Conservation (phyloP, 2,888 invertebrate species). For the Nephrotoma flavescens region DNA sequence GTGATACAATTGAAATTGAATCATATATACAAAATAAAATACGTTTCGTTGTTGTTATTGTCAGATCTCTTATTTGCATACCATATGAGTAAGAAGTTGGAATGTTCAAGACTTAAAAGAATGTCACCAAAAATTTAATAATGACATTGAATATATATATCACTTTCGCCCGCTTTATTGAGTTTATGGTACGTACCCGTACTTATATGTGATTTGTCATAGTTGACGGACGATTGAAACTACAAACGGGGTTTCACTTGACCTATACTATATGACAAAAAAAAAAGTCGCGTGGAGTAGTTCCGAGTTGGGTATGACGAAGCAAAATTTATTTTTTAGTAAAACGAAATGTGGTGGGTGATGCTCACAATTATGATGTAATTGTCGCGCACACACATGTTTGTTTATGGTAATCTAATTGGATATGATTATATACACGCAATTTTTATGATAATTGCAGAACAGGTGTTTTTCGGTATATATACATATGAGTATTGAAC, state of each 20-base stretch:
- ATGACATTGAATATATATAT: not conserved
- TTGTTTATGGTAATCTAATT: not conserved
- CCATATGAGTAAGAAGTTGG: not conserved
- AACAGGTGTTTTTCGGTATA: not conserved
- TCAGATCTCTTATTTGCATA: not conserved
- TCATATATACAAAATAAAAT: not conserved
- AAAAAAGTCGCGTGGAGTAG: not conserved
- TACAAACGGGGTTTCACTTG: not conserved
- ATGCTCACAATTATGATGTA: not conserved
- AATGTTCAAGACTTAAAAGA: not conserved
- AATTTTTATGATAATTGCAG: not conserved
- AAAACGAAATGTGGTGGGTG: not conserved
- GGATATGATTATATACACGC: not conserved
- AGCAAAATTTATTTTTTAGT: not conserved
- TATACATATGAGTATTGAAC: too few species aligned
- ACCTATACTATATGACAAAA: not conserved
- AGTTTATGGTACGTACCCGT: not conserved
- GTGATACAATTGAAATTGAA: not conserved
- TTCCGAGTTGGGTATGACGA: not conserved
- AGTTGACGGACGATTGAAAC: not conserved
- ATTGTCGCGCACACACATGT: not conserved
- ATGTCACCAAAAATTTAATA: not conserved
- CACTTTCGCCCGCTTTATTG: not conserved
- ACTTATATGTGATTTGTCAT: not conserved
- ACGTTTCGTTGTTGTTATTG: not conserved